These are phyloP conservation scores for Elaphurus davidianus DNA, from an alignment of 2,113 vertebrate genomes.

Conservation along the genomic window DNA sequence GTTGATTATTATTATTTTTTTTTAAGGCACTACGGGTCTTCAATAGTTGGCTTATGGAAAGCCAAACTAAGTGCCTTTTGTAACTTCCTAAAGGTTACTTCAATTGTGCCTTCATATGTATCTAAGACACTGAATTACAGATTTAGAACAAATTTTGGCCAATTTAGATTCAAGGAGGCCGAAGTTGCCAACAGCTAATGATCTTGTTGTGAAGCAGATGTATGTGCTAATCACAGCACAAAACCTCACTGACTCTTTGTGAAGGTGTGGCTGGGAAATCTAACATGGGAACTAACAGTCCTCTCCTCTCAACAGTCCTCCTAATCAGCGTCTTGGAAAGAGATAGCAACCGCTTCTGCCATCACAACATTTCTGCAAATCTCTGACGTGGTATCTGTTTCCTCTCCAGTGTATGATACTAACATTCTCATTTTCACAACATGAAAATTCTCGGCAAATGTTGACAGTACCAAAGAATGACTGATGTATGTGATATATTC, in stretches of 20 bases:
- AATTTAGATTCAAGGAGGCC: constrained; percentile 22
- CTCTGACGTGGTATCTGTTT: neutral
- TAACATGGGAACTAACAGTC: constrained; percentile 8
- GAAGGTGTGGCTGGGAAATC: constrained; percentile 47
- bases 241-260: neutral
- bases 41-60: neutral
- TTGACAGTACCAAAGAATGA: neutral
- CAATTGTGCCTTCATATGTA: constrained; percentile 19
- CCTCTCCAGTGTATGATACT: neutral
- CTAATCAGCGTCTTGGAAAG: constrained; percentile 30
- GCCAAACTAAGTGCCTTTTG: constrained; percentile 35
- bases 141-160: neutral
- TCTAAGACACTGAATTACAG: constrained; percentile 34
- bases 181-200: neutral
- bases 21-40: neutral
- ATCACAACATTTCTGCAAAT: neutral
- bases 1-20: neutral
- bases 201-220: constrained; percentile 31
- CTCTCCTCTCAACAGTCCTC: neutral
- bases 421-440: constrained; percentile 3
- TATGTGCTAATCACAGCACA: constrained; percentile 35
- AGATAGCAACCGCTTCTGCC: neutral
- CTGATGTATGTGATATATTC: neutral
- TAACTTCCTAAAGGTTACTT: constrained; percentile 27
- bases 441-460: constrained; percentile 6